phyloP scores from a whole-genome alignment of 2,888 invertebrate species.

The Tetranychus piercei region DNA sequence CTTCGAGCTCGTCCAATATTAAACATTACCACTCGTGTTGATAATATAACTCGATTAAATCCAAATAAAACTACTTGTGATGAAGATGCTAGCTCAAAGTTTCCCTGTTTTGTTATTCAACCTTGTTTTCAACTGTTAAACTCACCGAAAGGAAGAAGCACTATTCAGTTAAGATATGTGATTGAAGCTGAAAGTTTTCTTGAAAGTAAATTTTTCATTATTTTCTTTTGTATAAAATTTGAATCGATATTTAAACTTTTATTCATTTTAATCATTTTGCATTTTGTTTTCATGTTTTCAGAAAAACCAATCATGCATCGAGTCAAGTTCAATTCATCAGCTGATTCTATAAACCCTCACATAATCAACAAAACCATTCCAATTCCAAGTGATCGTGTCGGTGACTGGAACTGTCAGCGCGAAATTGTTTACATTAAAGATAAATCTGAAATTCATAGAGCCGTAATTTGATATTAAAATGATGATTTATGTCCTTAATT shows the following conservation, averaged over 20 bases:
- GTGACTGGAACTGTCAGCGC: slow-evolving; percentile 42
- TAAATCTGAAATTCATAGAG: slow-evolving; percentile 53
- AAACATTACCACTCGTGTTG: slow-evolving; percentile 58
- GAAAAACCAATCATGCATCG: slow-evolving; percentile 32
- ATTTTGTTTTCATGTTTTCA: not conserved
- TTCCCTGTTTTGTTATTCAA: slow-evolving; percentile 48
- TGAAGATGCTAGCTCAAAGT: slow-evolving; percentile 46
- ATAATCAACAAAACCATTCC: slow-evolving; percentile 18
- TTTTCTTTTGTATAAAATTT: not conserved
- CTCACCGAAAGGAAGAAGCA: slow-evolving; percentile 20
- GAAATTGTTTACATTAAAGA: slow-evolving; percentile 72
- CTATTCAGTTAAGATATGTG: slow-evolving; percentile 38
- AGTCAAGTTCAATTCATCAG: slow-evolving; percentile 49
- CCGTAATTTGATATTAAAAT: no score
- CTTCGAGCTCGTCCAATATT: slow-evolving; percentile 73
- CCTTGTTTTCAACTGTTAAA: slow-evolving; percentile 52
- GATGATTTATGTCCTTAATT: no score
- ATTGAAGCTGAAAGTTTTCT: slow-evolving; percentile 63
- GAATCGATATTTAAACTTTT: no score
- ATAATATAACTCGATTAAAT: slow-evolving; percentile 38
- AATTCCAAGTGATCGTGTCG: not conserved
- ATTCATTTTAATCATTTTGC: not conserved
- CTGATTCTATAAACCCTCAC: slow-evolving; percentile 29
- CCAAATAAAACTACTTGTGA: no score
- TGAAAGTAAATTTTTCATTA: not conserved